These are phyloP conservation scores for Anastrepha obliqua DNA, from an alignment of 1,140 invertebrate species.

Conservation along the genomic window DNA sequence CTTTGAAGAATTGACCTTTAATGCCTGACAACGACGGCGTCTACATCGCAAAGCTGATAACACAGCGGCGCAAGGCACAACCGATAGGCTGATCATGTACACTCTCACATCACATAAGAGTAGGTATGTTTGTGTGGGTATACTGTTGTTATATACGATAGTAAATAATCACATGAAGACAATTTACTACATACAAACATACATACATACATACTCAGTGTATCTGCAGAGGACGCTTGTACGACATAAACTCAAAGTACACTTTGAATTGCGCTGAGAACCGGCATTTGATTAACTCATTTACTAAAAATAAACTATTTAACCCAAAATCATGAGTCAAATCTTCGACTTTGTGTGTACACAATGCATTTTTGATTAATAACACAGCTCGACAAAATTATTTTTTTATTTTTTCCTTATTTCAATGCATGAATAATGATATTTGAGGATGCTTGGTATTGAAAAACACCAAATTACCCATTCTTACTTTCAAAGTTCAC, in stretches of 20 bases:
- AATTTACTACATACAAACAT: background rate
- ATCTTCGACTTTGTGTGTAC: background rate
- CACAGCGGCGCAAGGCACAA: background rate
- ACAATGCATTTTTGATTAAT: background rate
- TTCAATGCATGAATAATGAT: no score
- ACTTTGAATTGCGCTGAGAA: background rate
- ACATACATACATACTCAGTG: background rate
- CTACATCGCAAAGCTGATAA: constrained; percentile 28
- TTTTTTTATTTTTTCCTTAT: no score
- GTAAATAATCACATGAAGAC: background rate
- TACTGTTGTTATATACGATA: background rate
- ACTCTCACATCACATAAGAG: background rate
- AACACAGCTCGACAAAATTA: background rate
- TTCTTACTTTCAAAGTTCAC: no score
- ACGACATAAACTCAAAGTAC: background rate
- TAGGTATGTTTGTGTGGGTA: background rate
- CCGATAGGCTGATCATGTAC: background rate
- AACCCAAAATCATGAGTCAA: background rate
- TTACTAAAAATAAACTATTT: background rate
- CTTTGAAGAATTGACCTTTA: constrained; percentile 40
- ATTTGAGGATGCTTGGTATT: no score
- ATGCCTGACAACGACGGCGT: constrained; percentile 34
- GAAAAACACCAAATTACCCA: no score
- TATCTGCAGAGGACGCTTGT: background rate
- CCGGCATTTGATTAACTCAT: background rate